Base-by-base conservation (phyloP, 2,888 invertebrate species). In the Zeuzera pyrina region DNA sequence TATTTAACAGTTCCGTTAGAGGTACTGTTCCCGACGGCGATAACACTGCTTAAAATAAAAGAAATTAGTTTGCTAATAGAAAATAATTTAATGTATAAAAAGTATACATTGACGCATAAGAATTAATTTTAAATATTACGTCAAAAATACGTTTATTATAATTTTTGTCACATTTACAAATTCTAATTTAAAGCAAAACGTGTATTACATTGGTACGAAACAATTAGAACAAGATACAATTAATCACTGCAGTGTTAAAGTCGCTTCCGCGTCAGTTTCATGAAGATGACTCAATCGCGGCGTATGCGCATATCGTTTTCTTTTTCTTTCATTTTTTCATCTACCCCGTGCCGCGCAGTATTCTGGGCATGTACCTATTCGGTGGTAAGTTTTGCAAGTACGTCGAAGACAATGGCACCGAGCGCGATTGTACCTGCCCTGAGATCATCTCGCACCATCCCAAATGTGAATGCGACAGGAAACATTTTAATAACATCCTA, bases 331-430 rank as follows among this genome's bases (percentile, higher is more conserved):
- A 79, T 83, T 83, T 72, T 73, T 64, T 67, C 79, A 78, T 77
- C 71, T 72, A 65, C 63, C 65, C 56, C 68, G 48, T 72, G 54
- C 57, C 78, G 86, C 85, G 85, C 93, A 97, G 97, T 91, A 95
- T 96, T 87, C 93, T 97, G 89, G 97, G 97, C 88, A 97, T 97
- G 96, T 95, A 95, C 90, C 93, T 97, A 87, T 97, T 97, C 89
- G 97, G 97, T 87, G 96, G 97, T 92, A 96, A 96, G 92, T 97
- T 97, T 94, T 97, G 97, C 94, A 95, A 94, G 91, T 93, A 91
- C 89, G 89, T 90, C 86, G 94, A 95, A 86, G 92, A 92, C 77
- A 86, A 87, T 72, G 91, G 90, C 81, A 85, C 84, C 78, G 90
- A 89, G 84, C 89, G 91, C 76, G 93, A 93, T 86, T 98, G 98